Evolutionary conservation across 2,113 vertebrate species (phyloP).

Genomic region (Ochotona princeps): DNA sequence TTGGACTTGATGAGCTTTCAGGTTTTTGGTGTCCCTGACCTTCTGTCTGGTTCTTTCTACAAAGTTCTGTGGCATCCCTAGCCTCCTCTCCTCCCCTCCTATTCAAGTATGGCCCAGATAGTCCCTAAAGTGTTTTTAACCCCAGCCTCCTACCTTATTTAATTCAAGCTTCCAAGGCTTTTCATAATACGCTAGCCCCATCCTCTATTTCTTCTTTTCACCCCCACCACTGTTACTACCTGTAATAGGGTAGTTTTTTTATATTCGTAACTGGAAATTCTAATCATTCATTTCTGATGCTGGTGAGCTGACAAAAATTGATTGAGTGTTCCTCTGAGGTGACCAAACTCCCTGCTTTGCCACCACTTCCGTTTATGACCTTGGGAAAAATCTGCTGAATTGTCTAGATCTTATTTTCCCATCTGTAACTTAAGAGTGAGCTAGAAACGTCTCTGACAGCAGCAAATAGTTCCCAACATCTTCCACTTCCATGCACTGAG

Average conservation of each 20-base stretch:
- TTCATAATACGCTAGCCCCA: not conserved
- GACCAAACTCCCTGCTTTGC: not conserved
- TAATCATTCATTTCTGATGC: not conserved
- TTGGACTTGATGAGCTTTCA: not conserved
- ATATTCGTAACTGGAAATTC: constrained; percentile 20
- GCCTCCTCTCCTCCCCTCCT: no score
- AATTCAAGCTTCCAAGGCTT: constrained; percentile 27
- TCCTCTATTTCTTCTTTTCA: not conserved
- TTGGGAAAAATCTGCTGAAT: not conserved
- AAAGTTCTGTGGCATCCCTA: constrained; percentile 1
- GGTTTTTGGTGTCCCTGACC: not conserved
- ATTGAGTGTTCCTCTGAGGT: not conserved
- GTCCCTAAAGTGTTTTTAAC: not conserved
- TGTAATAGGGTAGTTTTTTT: not conserved
- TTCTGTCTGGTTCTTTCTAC: not conserved
- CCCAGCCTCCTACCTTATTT: not conserved
- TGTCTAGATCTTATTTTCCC: not conserved
- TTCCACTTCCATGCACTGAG: constrained; percentile 33
- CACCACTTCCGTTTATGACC: not conserved
- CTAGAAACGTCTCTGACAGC: constrained; percentile 26
- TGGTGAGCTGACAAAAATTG: constrained; percentile 27
- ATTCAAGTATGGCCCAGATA: not conserved
- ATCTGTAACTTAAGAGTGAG: constrained; percentile 9
- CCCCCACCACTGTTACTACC: not conserved
- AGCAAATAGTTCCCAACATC: not conserved